Percentiles rank a stretch among this genome's conserved stretches.
Conservation (phyloP, 2,888 invertebrate genomes). For the Fragum sueziense region DNA sequence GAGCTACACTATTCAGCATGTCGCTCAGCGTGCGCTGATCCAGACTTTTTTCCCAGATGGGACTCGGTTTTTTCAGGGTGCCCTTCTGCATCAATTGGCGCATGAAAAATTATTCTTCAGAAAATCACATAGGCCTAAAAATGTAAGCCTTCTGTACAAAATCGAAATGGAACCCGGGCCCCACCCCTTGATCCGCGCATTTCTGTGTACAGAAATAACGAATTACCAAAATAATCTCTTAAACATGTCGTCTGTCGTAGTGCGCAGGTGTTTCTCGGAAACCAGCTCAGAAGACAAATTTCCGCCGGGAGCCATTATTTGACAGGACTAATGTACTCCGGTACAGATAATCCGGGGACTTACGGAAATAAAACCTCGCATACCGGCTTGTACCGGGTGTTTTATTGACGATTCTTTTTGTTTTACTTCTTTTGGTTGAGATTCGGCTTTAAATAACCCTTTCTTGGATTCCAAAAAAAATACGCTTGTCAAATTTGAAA, state of each 20-base stretch:
- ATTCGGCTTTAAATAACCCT: no score
- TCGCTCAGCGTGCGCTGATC: no score
- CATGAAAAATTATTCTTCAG: background rate
- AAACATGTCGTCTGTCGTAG: slow-evolving; percentile 3
- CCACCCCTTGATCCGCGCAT: background rate
- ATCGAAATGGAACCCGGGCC: no score
- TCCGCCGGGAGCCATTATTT: slow-evolving; percentile 3
- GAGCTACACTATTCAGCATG: no score
- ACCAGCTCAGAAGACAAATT: background rate
- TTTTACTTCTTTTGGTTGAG: no score
- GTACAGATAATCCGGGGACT: background rate
- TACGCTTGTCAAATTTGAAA: no score
- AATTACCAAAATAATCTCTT: background rate
- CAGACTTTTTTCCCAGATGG: no score
- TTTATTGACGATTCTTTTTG: background rate
- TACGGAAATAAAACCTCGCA: background rate
- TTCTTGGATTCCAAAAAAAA: no score
- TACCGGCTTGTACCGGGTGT: background rate
- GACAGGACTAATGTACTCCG: slow-evolving; percentile 1
- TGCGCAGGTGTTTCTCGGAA: slow-evolving; percentile 8
- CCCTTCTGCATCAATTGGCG: no score
- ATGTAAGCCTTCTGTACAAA: no score
- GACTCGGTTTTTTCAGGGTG: no score
- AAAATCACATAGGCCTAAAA: background rate
- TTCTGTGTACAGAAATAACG: background rate